Evolutionary conservation across 2,797 vertebrate genomes (phyloP), one percentile per base, ranked within the genome.

Genomic region (Kryptopterus vitreolus): DNA sequence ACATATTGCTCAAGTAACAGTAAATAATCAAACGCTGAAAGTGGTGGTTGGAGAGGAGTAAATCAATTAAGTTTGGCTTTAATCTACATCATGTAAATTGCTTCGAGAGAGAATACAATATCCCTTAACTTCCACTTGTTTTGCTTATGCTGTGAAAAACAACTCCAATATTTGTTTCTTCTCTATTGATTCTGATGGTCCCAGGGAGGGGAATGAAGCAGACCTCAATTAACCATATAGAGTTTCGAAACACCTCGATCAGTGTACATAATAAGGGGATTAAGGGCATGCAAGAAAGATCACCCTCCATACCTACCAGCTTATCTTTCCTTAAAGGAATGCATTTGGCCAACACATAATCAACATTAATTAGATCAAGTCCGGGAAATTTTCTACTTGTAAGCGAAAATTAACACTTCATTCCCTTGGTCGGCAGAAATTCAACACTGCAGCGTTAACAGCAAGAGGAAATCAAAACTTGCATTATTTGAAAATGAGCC

Each of bases 321-420:
- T 89, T 88, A 84, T 78, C 89, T 92, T 93, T 93, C 90, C 89
- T 93, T 91, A 89, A 93, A 93, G 89, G 87, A 93, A 90, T 81
- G 88, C 92, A 92, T 92, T 87, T 87, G 84, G 90, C 87, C 89
- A 88, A 88, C 86, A 90, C 87, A 84, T 89, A 92, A 90, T 93
- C 92, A 92, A 90, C 88, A 81, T 82, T 95, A 95, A 95, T 91
- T 86, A 87, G 90, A 94, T 95, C 91, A 94, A 66, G 86, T 86
- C 89, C 87, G 86, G 88, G 87, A 89, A 87, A 89, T 92, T 94
- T 92, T 94, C 87, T 92, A 92, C 91, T 93, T 93, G 93, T 94
- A 94, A 95, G 94, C 93, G 93, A 92, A 95, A 95, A 93, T 95
- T 91, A 94, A 94, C 93, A 93, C 93, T 93, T 94, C 89, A 92